Percentiles rank a stretch among this genome's conserved stretches.
phyloP scores from a whole-genome alignment of 2,113 vertebrate species.

The Glaucomys volans region DNA sequence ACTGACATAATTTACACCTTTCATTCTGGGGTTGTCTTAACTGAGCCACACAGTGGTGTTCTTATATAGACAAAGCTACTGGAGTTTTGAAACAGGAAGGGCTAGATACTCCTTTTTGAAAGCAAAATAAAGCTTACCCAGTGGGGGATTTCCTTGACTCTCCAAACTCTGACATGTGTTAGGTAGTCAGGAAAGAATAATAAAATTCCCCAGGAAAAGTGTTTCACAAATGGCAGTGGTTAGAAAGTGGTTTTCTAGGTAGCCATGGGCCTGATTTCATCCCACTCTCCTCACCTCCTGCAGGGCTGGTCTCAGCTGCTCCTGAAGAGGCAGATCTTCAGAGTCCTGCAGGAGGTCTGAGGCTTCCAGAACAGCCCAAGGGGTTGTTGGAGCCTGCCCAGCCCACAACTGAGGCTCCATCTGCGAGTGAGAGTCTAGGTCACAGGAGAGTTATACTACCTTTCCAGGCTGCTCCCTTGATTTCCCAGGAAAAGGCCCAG shows the following conservation, averaged over 20 bases:
- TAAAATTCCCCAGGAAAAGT: conserved; percentile 75
- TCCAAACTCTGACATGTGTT: conserved; percentile 72
- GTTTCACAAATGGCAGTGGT: conserved; percentile 53
- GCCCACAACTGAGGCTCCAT: background rate
- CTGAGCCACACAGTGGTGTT: conserved; percentile 58
- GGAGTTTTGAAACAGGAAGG: conserved; percentile 80
- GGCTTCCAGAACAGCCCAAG: background rate
- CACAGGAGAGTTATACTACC: background rate
- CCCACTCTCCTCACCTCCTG: conserved; percentile 33
- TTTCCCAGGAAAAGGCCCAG: background rate
- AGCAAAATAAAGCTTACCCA: conserved; percentile 80
- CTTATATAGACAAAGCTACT: conserved; percentile 76
- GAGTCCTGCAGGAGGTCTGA: background rate
- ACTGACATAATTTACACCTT: conserved; percentile 72
- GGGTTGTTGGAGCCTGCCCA: background rate
- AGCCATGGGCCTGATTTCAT: conserved; percentile 54
- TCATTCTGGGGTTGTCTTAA: conserved; percentile 66
- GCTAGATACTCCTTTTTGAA: conserved; percentile 73
- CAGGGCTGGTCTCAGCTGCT: conserved; percentile 27
- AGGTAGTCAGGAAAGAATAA: conserved; percentile 77
- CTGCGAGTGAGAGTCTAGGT: background rate
- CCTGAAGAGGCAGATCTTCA: background rate
- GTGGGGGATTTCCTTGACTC: conserved; percentile 78
- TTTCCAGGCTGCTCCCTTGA: background rate
- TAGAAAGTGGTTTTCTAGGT: conserved; percentile 63